Evolutionary conservation across 2,888 invertebrate species (phyloP).

Genomic region (Noctua janthina): DNA sequence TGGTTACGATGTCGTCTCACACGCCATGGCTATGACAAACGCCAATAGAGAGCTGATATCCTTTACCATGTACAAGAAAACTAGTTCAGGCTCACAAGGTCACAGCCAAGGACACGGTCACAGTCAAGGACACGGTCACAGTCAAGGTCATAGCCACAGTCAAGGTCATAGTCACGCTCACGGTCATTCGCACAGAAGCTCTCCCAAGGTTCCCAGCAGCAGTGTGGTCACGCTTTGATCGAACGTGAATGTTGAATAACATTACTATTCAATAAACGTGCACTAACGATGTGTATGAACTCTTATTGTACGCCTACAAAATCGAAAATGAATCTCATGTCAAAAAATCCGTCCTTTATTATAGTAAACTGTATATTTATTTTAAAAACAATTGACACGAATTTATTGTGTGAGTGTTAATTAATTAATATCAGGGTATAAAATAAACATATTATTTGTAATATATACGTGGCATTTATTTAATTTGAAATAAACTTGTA

Average conservation of each 20-base stretch:
- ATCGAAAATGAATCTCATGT: slow-evolving; percentile 44
- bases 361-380: slow-evolving; percentile 33
- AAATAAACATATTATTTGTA: slow-evolving; percentile 56
- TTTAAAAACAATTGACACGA: slow-evolving; percentile 19
- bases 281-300: slow-evolving; percentile 16
- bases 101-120: slow-evolving; percentile 75
- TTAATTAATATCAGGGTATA: slow-evolving; percentile 38
- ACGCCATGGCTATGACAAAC: slow-evolving; percentile 89
- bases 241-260: slow-evolving; percentile 14
- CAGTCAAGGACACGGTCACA: slow-evolving; percentile 68
- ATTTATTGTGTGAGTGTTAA: slow-evolving; percentile 20
- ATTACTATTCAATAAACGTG: slow-evolving; percentile 35
- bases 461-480: slow-evolving; percentile 59
- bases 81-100: slow-evolving; percentile 74
- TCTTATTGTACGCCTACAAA: slow-evolving; percentile 14
- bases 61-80: slow-evolving; percentile 88
- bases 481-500: slow-evolving; percentile 56
- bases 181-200: slow-evolving; percentile 69
- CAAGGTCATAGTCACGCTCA: slow-evolving; percentile 69
- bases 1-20: slow-evolving; percentile 88
- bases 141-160: slow-evolving; percentile 70
- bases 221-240: slow-evolving; percentile 82
- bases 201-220: slow-evolving; percentile 70
- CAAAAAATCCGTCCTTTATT: slow-evolving; percentile 51
- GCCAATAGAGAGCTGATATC: slow-evolving; percentile 87